A percentile compares a stretch with the other conserved stretches of the same genome.
Conservation (phyloP, 2,113 vertebrate species). For the Conger conger region DNA sequence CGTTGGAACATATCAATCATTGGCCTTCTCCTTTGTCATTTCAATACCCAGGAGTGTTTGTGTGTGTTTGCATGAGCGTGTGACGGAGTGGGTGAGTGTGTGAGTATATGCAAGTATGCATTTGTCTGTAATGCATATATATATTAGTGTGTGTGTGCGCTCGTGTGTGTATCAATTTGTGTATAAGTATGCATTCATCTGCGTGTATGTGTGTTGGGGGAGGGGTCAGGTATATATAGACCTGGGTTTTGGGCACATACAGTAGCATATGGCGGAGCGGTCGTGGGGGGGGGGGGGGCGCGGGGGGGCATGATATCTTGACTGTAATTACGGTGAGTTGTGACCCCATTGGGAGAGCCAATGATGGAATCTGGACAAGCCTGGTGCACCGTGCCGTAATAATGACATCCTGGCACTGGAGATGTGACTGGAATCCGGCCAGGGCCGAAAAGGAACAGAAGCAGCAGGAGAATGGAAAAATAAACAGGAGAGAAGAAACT, state of each 20-base stretch:
- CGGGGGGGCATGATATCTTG: neutral
- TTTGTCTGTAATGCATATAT: too few relatives aligned
- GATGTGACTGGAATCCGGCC: constrained; percentile 12
- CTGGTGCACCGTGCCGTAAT: constrained; percentile 25
- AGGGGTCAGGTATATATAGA: neutral
- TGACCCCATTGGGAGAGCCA: constrained; percentile 34
- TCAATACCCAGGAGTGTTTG: too few relatives aligned
- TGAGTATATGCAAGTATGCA: too few relatives aligned
- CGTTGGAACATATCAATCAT: neutral
- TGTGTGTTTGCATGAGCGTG: neutral
- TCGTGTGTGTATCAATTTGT: too few relatives aligned
- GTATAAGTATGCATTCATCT: too few relatives aligned
- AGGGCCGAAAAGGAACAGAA: neutral
- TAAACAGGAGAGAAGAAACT: neutral
- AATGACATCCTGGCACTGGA: constrained; percentile 14
- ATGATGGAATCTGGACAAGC: constrained; percentile 35
- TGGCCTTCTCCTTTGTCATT: neutral
- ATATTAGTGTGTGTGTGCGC: too few relatives aligned
- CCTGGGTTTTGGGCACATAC: neutral
- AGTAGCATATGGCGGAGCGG: neutral
- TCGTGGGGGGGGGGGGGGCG: neutral
- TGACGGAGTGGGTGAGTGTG: too few relatives aligned
- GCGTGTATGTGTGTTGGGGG: neutral
- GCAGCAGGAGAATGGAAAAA: neutral
- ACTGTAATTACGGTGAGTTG: constrained; percentile 38